Evolutionary conservation across 30 jellyfish, hydroid and myxozoan genomes (phyloP).

Genomic region (Aurelia sp.): DNA sequence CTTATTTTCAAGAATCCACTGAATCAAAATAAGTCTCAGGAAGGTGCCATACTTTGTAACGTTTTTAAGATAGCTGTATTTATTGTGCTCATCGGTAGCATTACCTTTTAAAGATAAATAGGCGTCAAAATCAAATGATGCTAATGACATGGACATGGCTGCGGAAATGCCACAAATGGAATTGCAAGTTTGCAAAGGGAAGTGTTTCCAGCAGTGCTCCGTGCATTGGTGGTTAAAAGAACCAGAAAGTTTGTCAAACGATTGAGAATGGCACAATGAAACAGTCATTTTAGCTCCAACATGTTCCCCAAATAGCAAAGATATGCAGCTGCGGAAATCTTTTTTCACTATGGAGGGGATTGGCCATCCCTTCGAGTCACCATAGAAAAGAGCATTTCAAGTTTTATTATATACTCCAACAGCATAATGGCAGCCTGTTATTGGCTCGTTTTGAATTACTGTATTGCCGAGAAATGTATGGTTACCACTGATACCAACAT

Average conservation of each 20-base stretch:
- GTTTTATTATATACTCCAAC: background rate
- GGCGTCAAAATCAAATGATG: constrained; percentile 1
- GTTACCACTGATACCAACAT: background rate
- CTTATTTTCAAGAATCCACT: constrained; percentile 9
- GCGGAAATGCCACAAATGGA: constrained; percentile 28
- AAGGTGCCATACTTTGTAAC: background rate
- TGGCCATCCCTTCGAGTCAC: constrained; percentile 9
- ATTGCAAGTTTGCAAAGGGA: constrained; percentile 13
- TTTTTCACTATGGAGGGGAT: background rate
- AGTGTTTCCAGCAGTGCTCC: constrained; percentile 5
- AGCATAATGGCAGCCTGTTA: background rate
- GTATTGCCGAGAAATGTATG: background rate
- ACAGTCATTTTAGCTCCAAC: too few relatives aligned
- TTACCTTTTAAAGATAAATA: constrained; percentile 6
- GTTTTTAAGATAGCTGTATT: constrained; percentile 14
- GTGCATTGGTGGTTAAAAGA: constrained; percentile 7
- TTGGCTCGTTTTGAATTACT: background rate
- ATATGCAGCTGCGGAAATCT: too few relatives aligned
- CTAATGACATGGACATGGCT: background rate
- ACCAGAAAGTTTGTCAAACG: background rate
- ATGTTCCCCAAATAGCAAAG: too few relatives aligned
- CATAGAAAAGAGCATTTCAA: background rate
- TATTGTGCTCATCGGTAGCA: background rate
- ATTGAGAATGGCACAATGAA: too few relatives aligned
- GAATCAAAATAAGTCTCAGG: background rate